Conservation (phyloP, 2,888 invertebrate genomes). For the Lordiphosa fenestrarum region DNA sequence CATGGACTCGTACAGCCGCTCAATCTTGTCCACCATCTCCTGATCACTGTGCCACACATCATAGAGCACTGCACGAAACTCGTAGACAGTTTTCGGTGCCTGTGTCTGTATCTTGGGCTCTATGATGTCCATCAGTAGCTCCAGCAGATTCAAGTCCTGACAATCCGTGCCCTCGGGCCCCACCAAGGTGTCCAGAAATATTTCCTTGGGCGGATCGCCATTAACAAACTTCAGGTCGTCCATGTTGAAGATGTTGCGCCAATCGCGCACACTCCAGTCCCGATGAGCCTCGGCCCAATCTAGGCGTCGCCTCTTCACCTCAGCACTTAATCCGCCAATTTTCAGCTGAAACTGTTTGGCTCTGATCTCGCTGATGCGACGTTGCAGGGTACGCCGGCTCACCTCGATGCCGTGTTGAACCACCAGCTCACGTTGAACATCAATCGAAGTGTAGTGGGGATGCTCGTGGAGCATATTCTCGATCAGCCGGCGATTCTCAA, state of each 20-base stretch:
- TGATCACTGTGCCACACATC: conserved; percentile 61
- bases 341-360: conserved; percentile 10
- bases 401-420: conserved; percentile 50
- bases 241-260: conserved; percentile 67
- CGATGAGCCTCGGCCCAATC: conserved; percentile 53
- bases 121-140: conserved; percentile 55
- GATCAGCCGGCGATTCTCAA: conserved; percentile 50
- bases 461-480: conserved; percentile 38
- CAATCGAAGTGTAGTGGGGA: conserved; percentile 53
- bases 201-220: conserved; percentile 40
- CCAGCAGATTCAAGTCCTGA: conserved; percentile 53
- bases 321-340: conserved; percentile 12
- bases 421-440: conserved; percentile 47
- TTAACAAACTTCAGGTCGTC: conserved; percentile 41
- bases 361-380: conserved; percentile 59
- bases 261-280: conserved; percentile 52
- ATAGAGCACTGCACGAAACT: conserved; percentile 50
- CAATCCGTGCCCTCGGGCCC: conserved; percentile 42
- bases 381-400: conserved; percentile 54
- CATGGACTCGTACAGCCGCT: conserved; percentile 57
- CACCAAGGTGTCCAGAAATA: conserved; percentile 52
- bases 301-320: conserved; percentile 23
- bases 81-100: conserved; percentile 43
- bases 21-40: conserved; percentile 46
- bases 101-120: conserved; percentile 42